These are phyloP conservation scores for Oenanthe melanoleuca DNA, from an alignment of 2,113 vertebrate genomes.

Conservation along the genomic window DNA sequence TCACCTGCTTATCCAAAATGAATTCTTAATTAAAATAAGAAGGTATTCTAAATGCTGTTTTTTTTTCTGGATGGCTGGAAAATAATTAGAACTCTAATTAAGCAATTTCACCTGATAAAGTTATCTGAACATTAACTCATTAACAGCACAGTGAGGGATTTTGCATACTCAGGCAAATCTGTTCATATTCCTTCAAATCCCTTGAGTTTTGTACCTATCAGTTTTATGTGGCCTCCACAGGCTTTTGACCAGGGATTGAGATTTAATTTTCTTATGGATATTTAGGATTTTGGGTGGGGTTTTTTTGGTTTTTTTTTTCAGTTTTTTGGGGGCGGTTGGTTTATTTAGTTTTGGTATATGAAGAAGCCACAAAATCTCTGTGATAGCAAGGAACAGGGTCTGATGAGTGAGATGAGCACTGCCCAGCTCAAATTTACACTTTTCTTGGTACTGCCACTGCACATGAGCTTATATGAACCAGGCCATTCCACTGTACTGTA, in stretches of 20 bases:
- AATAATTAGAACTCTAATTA: conserved; percentile 53
- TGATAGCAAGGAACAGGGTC: not conserved
- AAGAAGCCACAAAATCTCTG: not conserved
- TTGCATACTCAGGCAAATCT: not conserved
- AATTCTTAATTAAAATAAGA: conserved; percentile 45
- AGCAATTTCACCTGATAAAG: conserved; percentile 33
- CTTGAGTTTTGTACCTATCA: not conserved
- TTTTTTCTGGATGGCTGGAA: not conserved
- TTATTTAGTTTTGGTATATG: too few species aligned
- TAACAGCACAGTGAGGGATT: not conserved
- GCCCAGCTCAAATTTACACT: not conserved
- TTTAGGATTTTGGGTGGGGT: not conserved
- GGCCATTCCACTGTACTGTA: not conserved
- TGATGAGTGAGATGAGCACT: not conserved
- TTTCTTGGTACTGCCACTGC: not conserved
- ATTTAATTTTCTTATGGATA: not conserved
- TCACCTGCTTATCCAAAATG: conserved; percentile 2
- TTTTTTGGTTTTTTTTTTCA: not conserved
- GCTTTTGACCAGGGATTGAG: not conserved
- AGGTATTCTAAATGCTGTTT: not conserved
- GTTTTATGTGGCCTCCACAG: not conserved
- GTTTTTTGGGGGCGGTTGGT: too few species aligned
- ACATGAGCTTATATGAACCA: not conserved
- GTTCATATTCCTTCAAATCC: not conserved
- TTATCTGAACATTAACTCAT: conserved; percentile 45